Conservation (phyloP, 2,113 vertebrate genomes). For the Lycaon pictus region DNA sequence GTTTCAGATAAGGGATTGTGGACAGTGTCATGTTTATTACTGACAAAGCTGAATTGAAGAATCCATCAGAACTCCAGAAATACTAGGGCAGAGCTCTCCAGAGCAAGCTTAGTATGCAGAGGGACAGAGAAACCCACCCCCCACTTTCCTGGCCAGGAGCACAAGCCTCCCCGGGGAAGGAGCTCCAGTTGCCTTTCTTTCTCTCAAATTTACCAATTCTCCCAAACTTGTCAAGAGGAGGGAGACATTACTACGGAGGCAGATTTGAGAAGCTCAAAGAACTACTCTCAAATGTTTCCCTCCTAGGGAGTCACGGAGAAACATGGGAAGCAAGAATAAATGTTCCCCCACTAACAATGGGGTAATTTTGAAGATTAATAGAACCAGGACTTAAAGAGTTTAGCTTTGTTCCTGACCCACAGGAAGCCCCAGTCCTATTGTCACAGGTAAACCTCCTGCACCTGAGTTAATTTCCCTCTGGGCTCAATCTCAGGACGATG, state of each 20-base stretch:
- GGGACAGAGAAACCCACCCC: not conserved
- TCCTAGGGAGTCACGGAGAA: not conserved
- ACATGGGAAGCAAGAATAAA: not conserved
- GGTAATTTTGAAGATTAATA: not conserved
- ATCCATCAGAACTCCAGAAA: not conserved
- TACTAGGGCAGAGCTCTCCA: not conserved
- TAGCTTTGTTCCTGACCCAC: not conserved
- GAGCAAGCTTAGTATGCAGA: not conserved
- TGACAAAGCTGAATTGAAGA: not conserved
- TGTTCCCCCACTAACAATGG: not conserved
- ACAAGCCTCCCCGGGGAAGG: not conserved
- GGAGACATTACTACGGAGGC: not conserved
- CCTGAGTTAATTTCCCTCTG: not conserved
- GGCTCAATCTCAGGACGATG: not conserved
- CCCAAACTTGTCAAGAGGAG: not conserved
- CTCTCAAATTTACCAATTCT: not conserved
- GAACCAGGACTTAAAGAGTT: not conserved
- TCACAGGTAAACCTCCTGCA: not conserved
- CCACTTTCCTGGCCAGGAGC: not conserved
- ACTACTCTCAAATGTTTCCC: not conserved
- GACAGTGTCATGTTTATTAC: not conserved
- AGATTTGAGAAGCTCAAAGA: not conserved
- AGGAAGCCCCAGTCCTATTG: not conserved
- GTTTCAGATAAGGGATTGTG: not conserved
- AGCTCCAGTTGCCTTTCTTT: not conserved